Evolutionary conservation across 2,888 invertebrate genomes (phyloP), one percentile per base, ranked within the genome.

Genomic region (Stenolophus ochropezus): DNA sequence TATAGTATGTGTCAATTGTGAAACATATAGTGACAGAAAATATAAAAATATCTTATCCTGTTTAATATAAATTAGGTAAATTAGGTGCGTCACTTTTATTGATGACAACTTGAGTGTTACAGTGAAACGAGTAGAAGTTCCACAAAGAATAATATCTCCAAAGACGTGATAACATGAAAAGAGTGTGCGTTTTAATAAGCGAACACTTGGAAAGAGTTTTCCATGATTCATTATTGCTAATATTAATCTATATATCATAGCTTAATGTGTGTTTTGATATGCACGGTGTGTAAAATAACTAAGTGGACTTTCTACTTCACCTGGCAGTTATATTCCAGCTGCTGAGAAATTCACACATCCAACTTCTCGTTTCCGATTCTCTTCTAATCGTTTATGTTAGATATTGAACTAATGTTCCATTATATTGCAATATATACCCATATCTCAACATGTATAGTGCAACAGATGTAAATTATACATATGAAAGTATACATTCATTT

Each of bases 251-350:
- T 27, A 42, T 65, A 23, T 42, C 21, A 61, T 78, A 78, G 49
- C 47, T 61, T 78, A 78, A 78, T 78, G 58, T 78, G 18, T 78
- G 78, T 65, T 78, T 78, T 65, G 47, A 78, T 78, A 42, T 78
- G 78, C 21, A 47, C 14, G 42, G 49, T 65, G 61, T 49, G 49
- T 65, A 78, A 78, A 65, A 47, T 78, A 65, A 78, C 77, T 65
- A 78, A 78, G 47, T 61, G 42, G 61, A 78, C 78, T 78, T 78
- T 78, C 78, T 78, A 78, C 49, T 78, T 56, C 11, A 47, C 14
- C 21, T 61, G 78, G 49, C 78, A 78, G 47, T 78, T 65, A 78
- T 78, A 14, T 47, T 61, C 16, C 20, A 69, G 18, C 65, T 69
- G 58, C 27, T 53, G 25, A 49, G 49, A 53, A 51, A 75, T 75